Base-by-base conservation (phyloP, 2,797 vertebrate genomes). In the Melanotaenia parkinsoni region DNA sequence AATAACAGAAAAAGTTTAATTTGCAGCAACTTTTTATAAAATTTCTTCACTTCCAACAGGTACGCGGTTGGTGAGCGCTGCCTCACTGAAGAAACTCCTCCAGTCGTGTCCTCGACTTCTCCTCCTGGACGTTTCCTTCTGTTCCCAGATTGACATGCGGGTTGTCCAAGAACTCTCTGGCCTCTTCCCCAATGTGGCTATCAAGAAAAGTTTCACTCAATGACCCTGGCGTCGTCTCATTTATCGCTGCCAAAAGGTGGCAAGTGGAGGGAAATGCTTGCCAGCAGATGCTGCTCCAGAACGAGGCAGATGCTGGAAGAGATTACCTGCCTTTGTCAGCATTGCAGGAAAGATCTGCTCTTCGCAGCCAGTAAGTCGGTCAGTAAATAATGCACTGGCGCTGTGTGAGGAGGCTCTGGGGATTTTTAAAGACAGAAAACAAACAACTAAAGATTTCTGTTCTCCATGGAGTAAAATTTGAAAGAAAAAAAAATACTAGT, bases 181-280 rank as follows among this genome's bases (percentile, higher is more conserved):
- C 73, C 95, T 92, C 89, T 99, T 97, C 81, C 98, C 98, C 68
- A 95, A 95, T 1, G 96, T 99, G 74, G 94, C 95, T 91, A 98
- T 99, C 91, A 99, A 99, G 89, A 98, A 97, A 91, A 99, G 98
- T 91, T 99, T 99, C 92, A 99, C 97, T 80, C 97, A 98, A 89
- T 99, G 94, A 99, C 84, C 77, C 16, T 45, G 3, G 40, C 54
- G 4, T 38, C 12, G 5, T 64, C 53, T 74, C 65, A 32, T 68
- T 76, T 65, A 35, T 62, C 56, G 37, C 78, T 51, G 70, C 71
- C 59, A 50, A 28, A 40, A 71, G 33, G 77, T 56, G 66, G 82
- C 37, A 28, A 67, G 73, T 54, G 69, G 59, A 84, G 64, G 79
- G 83, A 89, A 87, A 68, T 65, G 77, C 74, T 76, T 30, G 26